Conservation (phyloP, 2,888 invertebrate genomes). For the Neria commutata region DNA sequence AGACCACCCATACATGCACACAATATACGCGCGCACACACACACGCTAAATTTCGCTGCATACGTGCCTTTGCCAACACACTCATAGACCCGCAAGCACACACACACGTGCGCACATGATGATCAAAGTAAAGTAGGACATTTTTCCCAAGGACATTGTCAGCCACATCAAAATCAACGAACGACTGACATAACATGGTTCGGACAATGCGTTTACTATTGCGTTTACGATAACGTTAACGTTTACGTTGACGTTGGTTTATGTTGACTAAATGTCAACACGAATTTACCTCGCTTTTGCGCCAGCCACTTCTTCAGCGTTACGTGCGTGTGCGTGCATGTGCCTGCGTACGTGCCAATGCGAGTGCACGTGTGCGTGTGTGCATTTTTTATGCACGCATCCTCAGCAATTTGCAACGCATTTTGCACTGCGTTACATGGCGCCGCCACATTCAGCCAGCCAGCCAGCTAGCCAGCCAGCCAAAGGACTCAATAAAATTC, state of each 20-base stretch:
- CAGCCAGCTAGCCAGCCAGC: constrained; percentile 24
- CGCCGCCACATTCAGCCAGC: constrained; percentile 7
- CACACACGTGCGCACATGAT: constrained; percentile 16
- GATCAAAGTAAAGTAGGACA: constrained; percentile 14
- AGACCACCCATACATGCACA: not conserved
- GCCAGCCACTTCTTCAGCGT: constrained; percentile 20
- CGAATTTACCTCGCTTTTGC: constrained; percentile 7
- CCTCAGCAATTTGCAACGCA: constrained; percentile 31
- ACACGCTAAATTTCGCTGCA: no score
- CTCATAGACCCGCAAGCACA: constrained; percentile 7
- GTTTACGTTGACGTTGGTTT: constrained; percentile 10
- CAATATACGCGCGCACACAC: not conserved
- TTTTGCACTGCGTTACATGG: constrained; percentile 26
- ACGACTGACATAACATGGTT: not conserved
- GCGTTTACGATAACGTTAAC: constrained; percentile 5
- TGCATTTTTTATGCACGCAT: not conserved
- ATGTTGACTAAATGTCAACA: constrained; percentile 1
- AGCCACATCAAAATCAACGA: not conserved
- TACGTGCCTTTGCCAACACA: not conserved
- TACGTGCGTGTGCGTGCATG: not conserved
- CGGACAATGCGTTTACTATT: constrained; percentile 21
- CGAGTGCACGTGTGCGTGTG: not conserved
- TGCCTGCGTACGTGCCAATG: not conserved
- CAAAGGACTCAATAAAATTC: constrained; percentile 31
- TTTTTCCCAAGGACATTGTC: constrained; percentile 11